These are phyloP conservation scores for Bombus fervidus DNA, from an alignment of 1,140 invertebrate genomes.

Conservation along the genomic window DNA sequence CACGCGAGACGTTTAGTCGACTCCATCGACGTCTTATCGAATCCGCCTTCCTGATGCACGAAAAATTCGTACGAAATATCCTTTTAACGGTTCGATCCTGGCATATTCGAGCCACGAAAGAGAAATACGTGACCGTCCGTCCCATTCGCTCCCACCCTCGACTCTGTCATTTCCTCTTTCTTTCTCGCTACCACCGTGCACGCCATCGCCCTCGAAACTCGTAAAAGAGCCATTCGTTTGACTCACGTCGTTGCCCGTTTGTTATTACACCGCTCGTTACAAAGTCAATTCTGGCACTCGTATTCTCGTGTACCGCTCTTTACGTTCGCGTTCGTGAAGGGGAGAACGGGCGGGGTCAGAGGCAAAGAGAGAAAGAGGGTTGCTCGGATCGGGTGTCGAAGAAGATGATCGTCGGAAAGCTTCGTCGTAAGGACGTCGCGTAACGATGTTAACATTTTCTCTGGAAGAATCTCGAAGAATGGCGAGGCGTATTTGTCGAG, in stretches of 20 bases:
- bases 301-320: constrained; percentile 59
- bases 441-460: constrained; percentile 2
- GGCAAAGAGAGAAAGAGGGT: not conserved
- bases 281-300: constrained; percentile 68
- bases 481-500: constrained; percentile 20
- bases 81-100: constrained; percentile 53
- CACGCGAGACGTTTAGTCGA: not conserved
- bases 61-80: constrained; percentile 60
- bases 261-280: constrained; percentile 71
- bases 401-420: not conserved
- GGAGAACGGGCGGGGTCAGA: not conserved
- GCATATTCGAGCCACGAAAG: constrained; percentile 31
- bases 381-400: not conserved
- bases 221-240: constrained; percentile 75
- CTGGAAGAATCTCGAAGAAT: constrained; percentile 1
- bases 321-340: constrained; percentile 46
- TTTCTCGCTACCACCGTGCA: not conserved
- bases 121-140: constrained; percentile 16
- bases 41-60: constrained; percentile 13
- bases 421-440: not conserved
- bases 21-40: not conserved
- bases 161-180: not conserved
- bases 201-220: constrained; percentile 65
- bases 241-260: constrained; percentile 72
- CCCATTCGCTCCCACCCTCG: not conserved